Conservation (phyloP, 2,888 invertebrate genomes). For the Isoperla grammatica region DNA sequence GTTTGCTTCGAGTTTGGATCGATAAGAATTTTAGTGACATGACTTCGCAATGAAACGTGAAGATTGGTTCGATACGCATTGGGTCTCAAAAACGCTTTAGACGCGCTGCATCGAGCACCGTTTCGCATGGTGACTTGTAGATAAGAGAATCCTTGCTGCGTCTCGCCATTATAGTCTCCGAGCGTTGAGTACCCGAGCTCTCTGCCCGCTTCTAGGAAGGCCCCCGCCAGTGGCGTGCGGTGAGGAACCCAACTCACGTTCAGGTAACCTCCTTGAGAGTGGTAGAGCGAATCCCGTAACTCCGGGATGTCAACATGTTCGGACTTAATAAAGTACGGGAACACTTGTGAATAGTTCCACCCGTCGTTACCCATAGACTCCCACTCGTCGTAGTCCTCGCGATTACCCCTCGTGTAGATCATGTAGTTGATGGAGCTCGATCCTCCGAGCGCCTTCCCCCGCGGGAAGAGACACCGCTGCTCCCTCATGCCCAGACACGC, state of each 20-base stretch:
- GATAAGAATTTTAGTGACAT: conserved; percentile 30
- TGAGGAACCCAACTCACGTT: conserved; percentile 43
- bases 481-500: conserved; percentile 41
- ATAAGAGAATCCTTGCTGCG: conserved; percentile 42
- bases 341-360: conserved; percentile 52
- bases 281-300: conserved; percentile 44
- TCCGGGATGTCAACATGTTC: conserved; percentile 53
- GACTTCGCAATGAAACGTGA: conserved; percentile 33
- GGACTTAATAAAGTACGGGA: conserved; percentile 45
- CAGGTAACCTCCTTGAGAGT: conserved; percentile 47
- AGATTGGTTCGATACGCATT: conserved; percentile 29
- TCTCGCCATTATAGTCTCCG: conserved; percentile 39
- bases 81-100: conserved; percentile 32
- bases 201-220: conserved; percentile 44
- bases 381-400: conserved; percentile 61
- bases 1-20: conserved; percentile 37
- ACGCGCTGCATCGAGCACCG: conserved; percentile 31
- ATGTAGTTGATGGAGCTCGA: conserved; percentile 58
- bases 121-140: conserved; percentile 42
- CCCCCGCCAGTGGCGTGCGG: conserved; percentile 46
- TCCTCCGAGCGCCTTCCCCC: conserved; percentile 62
- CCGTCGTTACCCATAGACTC: conserved; percentile 52
- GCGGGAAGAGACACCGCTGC: conserved; percentile 48
- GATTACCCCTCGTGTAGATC: conserved; percentile 59
- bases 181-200: conserved; percentile 44